Percentiles rank a stretch among this genome's conserved stretches.
Evolutionary conservation across 53 echinoderm and acorn worm species (phyloP).

Genomic region (Echinometra lucunter): DNA sequence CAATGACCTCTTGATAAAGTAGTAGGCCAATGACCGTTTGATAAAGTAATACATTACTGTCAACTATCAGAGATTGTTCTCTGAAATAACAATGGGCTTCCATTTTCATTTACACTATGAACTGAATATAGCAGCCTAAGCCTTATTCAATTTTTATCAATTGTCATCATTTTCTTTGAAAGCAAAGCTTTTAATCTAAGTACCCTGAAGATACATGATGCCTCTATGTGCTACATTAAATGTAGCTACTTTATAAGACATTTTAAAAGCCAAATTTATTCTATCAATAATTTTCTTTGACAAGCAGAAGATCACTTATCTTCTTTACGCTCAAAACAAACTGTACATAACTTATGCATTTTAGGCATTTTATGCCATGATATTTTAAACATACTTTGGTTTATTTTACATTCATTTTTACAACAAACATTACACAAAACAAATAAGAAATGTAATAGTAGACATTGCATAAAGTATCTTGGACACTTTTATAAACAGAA

Average conservation of each 20-base stretch:
- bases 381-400: conserved; percentile 48
- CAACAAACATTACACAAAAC: not conserved
- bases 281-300: not conserved
- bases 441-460: not conserved
- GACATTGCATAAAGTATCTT: conserved; percentile 47
- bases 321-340: conserved; percentile 20
- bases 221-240: not conserved
- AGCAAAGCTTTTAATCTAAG: not conserved
- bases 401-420: conserved; percentile 41
- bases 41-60: conserved; percentile 24
- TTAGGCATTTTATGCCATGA: conserved; percentile 47
- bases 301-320: not conserved
- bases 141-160: conserved; percentile 1
- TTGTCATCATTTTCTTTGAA: conserved; percentile 7
- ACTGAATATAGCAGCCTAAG: not conserved
- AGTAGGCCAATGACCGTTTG: conserved; percentile 48
- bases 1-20: conserved; percentile 35
- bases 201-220: not conserved
- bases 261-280: not conserved
- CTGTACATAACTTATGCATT: conserved; percentile 12
- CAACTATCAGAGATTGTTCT: not conserved
- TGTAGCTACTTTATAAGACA: not conserved
- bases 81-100: not conserved
- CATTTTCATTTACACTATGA: not conserved
- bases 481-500: conserved; percentile 3